Base-by-base conservation (phyloP, 2,113 vertebrate species). In the Elephantulus edwardii region DNA sequence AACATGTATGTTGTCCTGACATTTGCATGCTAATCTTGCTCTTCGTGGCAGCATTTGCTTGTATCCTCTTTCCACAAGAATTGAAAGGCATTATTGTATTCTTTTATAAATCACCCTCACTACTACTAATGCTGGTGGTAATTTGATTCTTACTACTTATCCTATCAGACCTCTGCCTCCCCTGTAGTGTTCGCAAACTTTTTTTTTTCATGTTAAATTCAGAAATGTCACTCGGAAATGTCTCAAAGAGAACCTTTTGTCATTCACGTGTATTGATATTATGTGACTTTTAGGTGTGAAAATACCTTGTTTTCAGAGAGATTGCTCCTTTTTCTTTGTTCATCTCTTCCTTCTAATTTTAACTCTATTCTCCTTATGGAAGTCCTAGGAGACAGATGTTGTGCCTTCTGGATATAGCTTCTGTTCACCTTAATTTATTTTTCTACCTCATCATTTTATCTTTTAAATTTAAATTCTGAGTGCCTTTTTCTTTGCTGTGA, bases 371-470 rank as follows among this genome's bases (percentile, higher is more conserved):
- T 89, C 48, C 56, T 92, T 79, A 68, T 89, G 70, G 95, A 75
- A 70, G 44, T 44, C 12, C 54, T 81, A 5, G 22, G 30, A 75
- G 82, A 72, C 40, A 89, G 89, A 89, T 88, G 82, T 92, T 88
- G 22, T 20, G 16, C 50, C 93, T 92, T 84, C 82, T 95, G 93
- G 87, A 88, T 72, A n/a, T 70, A 84, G 70, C 42, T 91, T 96
- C 93, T 94, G 35, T 78, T 50, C 71, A 35, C 87, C 93, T 92
- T 93, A 84, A 60, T 84, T 94, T 93, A n/a, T n/a, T 94, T 52
- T 72, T 84, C 30, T 87, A 42, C 30, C 91, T 93, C 77, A 64
- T 91, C 56, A 78, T 89, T 95, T 93, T 91, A 46, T 70, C 44
- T 94, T 93, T 81, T 84, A 91, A 35, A n/a, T 89, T 94, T 91